These are phyloP conservation scores for Chaetops frenatus DNA, from an alignment of 2,113 vertebrate genomes.

Conservation along the genomic window DNA sequence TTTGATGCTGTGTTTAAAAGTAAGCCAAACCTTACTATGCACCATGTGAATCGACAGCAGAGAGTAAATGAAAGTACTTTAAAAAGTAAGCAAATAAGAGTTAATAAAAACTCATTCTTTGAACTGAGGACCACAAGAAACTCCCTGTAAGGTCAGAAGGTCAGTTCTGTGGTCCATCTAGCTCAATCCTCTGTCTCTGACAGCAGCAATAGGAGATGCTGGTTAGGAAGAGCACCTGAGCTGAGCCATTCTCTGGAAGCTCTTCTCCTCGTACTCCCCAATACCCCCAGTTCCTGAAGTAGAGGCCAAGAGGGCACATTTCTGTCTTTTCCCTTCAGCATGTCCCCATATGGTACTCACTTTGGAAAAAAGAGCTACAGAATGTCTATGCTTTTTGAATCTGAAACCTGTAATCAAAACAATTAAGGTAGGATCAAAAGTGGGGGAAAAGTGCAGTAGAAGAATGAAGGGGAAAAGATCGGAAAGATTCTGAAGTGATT, in stretches of 20 bases:
- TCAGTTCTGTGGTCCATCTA: not conserved
- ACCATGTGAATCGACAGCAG: not conserved
- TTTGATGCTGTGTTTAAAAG: not conserved
- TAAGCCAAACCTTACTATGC: not conserved
- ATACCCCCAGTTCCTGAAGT: not conserved
- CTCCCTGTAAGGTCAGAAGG: not conserved
- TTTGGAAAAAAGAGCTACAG: not conserved
- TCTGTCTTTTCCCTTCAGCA: not conserved
- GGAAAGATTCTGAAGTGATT: not conserved
- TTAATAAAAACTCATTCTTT: not conserved
- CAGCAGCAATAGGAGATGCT: not conserved
- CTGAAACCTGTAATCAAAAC: not conserved
- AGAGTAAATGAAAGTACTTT: not conserved
- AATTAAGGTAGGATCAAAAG: not conserved
- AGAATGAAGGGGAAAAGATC: not conserved
- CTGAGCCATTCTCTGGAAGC: not conserved
- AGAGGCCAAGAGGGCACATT: not conserved
- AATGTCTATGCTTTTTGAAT: not conserved
- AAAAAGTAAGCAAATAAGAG: not conserved
- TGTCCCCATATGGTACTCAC: accelerated
- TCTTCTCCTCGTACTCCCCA: accelerated
- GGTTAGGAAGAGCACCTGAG: not conserved
- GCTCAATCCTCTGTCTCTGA: not conserved
- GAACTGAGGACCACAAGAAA: not conserved
- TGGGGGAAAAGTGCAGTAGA: not conserved